phyloP scores from a whole-genome alignment of 1,140 invertebrate species.

The Dendrolimus kikuchii region DNA sequence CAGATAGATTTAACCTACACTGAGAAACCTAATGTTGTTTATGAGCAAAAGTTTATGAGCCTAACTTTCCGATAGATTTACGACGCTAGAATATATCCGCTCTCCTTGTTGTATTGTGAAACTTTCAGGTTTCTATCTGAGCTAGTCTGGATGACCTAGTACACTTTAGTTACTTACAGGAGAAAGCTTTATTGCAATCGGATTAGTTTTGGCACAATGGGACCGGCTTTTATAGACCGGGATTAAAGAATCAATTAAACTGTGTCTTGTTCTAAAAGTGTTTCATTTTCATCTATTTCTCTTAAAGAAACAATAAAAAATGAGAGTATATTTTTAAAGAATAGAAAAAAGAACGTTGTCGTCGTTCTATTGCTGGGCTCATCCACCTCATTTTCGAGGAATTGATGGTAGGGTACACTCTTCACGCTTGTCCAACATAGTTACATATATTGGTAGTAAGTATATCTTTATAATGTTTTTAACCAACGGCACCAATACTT shows the following conservation, averaged over 20 bases:
- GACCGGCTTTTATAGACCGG: slow-evolving; percentile 16
- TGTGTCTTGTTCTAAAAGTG: slow-evolving; percentile 5
- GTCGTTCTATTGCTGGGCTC: too few relatives aligned
- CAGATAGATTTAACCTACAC: too few relatives aligned
- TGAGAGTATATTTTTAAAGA: too few relatives aligned
- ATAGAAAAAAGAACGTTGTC: too few relatives aligned
- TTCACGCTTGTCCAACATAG: too few relatives aligned
- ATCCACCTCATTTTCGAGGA: too few relatives aligned
- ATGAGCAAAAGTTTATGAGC: slow-evolving; percentile 12
- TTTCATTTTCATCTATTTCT: not conserved
- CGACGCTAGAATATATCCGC: slow-evolving; percentile 13
- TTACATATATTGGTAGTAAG: too few relatives aligned
- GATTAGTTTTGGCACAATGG: slow-evolving; percentile 17
- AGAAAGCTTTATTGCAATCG: slow-evolving; percentile 10
- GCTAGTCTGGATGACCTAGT: slow-evolving; percentile 3
- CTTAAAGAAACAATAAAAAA: too few relatives aligned
- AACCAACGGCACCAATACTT: too few relatives aligned
- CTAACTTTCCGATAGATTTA: slow-evolving; percentile 11
- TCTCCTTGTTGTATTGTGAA: slow-evolving; percentile 8
- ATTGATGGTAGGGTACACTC: too few relatives aligned
- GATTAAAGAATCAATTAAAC: slow-evolving; percentile 14
- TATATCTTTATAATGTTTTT: too few relatives aligned
- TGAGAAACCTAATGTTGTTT: slow-evolving; percentile 9
- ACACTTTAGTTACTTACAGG: slow-evolving; percentile 7
- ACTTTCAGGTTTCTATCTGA: slow-evolving; percentile 9